Evolutionary conservation across 2,888 invertebrate species (phyloP), one percentile per base, ranked within the genome.

Genomic region (Fissipunctia ypsillon): DNA sequence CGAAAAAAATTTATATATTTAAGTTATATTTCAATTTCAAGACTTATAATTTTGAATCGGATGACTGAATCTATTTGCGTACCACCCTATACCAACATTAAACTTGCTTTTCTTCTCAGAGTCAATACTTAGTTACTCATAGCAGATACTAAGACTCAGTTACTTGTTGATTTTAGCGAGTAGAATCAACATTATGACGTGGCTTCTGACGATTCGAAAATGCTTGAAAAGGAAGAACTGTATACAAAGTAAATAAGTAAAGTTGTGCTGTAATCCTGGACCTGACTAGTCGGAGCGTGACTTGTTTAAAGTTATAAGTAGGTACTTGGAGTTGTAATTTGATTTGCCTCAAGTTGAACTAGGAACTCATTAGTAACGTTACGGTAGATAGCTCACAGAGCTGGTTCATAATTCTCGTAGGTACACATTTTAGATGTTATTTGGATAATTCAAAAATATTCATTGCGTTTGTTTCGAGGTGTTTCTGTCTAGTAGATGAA

Each of bases 151-250:
- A n/a, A 80, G 65, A 56, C 63, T 69, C 41, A 65, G 66, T 85
- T 69, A 68, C 65, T 72, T 73, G 56, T 69, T 85, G 48, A 38
- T 70, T 63, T 66, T 60, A 64, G 41, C 3, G 38, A 50, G 48
- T 35, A 70, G 56, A 84, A 81, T 68, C 81, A 81, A 81, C 81
- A 84, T 70, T 41, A 50, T 52, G 22, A 35, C 38, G 19, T 57
- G 4, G 66, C 41, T 52, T 43, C 59, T 60, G 50, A 57, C 19
- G n/a, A 56, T 59, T 66, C 22, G 0, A 84, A 80, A 54, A 48
- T 66, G 19, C 56, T 80, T 57, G 1, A 52, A 7, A 59, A 41
- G 14, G n/a, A 52, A 52, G 41, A 54, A 66, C 66, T 67, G 25
- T 59, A 12, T 41, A 50, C 57, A 45, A 68, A 63, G 61, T 76